Conservation (phyloP, 2,888 invertebrate species). For the Macrostomum cliftonense region DNA sequence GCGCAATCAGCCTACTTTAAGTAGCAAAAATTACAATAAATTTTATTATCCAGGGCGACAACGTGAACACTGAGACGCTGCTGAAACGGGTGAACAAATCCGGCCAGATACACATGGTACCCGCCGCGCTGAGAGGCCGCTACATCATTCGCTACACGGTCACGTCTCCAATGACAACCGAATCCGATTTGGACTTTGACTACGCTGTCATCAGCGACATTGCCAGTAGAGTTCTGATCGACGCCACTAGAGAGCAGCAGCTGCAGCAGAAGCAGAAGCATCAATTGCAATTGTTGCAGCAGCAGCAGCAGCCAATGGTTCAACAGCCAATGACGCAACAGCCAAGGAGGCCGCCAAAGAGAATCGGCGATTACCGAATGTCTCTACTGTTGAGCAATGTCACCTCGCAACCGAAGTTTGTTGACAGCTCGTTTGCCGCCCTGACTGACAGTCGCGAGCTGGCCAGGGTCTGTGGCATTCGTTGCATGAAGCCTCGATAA, state of each 20-base stretch:
- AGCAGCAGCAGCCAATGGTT: background rate
- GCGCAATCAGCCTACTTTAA: no score
- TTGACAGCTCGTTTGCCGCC: conserved; percentile 36
- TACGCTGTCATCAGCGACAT: conserved; percentile 46
- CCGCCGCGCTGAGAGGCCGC: conserved; percentile 64
- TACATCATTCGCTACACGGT: conserved; percentile 75
- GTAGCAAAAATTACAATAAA: background rate
- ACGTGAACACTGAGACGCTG: conserved; percentile 55
- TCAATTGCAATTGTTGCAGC: background rate
- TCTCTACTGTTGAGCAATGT: conserved; percentile 77
- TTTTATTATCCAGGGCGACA: conserved; percentile 51
- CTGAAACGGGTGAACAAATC: conserved; percentile 67
- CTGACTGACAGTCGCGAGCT: conserved; percentile 22
- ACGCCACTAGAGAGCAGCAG: background rate
- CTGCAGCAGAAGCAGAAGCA: background rate
- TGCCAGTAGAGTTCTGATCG: conserved; percentile 27
- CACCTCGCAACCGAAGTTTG: conserved; percentile 86
- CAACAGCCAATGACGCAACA: conserved; percentile 5
- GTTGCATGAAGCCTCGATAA: no score
- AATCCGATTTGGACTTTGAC: conserved; percentile 49
- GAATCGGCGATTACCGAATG: conserved; percentile 54
- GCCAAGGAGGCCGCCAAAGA: conserved; percentile 15
- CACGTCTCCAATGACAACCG: conserved; percentile 59
- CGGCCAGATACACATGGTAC: conserved; percentile 77
- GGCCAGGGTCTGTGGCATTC: background rate